Conservation (phyloP, 2,797 vertebrate species). For the Tamandua tetradactyla region DNA sequence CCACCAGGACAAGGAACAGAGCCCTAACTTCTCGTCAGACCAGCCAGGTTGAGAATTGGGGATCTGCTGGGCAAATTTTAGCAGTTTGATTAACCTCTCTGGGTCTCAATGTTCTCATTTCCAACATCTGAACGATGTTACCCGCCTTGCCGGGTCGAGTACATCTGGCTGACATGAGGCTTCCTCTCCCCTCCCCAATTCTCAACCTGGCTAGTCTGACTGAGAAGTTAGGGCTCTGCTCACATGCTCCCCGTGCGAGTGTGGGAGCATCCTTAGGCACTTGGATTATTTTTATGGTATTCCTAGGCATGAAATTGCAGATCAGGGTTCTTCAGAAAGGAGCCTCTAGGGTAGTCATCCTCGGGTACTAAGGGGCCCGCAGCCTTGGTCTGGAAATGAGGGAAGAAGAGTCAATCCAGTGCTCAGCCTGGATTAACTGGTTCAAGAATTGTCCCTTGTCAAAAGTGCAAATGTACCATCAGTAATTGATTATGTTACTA, state of each 20-base stretch:
- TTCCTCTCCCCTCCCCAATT: background rate
- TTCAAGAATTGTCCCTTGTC: background rate
- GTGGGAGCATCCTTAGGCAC: too few species aligned
- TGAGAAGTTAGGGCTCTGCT: too few species aligned
- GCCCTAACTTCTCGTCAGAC: background rate
- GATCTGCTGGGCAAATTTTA: background rate
- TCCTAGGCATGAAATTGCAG: too few species aligned
- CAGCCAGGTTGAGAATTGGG: background rate
- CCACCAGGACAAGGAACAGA: background rate
- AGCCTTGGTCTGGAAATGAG: too few species aligned
- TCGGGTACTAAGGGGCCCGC: too few species aligned
- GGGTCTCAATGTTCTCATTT: background rate
- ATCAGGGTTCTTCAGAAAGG: too few species aligned
- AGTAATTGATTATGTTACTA: background rate
- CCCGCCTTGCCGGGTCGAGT: background rate
- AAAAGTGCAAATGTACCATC: background rate
- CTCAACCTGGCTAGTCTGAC: too few species aligned
- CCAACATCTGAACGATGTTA: background rate
- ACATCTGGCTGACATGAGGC: rapidly evolving
- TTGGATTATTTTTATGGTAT: too few species aligned
- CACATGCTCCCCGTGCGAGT: too few species aligned
- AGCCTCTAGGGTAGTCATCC: too few species aligned
- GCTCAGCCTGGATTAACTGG: background rate
- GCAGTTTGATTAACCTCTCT: background rate
- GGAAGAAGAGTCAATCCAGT: too few species aligned